Evolutionary conservation across 2,888 invertebrate species (phyloP).

Genomic region (Homarus gammarus): DNA sequence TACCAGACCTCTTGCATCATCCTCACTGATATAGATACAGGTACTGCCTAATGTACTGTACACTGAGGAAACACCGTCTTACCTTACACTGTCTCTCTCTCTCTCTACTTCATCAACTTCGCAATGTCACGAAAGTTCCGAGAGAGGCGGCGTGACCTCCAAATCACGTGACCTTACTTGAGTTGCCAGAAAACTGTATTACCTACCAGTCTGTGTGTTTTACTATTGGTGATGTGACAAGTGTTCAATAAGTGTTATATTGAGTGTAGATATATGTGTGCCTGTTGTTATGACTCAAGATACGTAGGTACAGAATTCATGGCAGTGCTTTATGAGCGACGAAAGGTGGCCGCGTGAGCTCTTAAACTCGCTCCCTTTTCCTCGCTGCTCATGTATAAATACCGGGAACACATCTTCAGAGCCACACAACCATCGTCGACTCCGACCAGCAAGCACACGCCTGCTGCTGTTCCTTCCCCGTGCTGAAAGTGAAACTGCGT

Average conservation of each 20-base stretch:
- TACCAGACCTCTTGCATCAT: too few species aligned
- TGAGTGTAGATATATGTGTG: too few species aligned
- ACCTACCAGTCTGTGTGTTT: too few species aligned
- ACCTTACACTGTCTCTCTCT: too few species aligned
- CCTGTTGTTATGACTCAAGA: too few species aligned
- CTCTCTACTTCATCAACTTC: too few species aligned
- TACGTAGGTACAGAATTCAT: not conserved
- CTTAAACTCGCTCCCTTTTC: not conserved
- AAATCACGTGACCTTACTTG: not conserved
- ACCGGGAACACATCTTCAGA: not conserved
- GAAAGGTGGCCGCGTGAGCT: not conserved
- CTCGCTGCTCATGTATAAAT: not conserved
- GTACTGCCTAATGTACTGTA: too few species aligned
- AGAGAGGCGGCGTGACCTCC: not conserved
- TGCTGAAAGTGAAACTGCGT: constrained; percentile 3
- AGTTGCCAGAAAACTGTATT: not conserved
- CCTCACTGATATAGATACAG: too few species aligned
- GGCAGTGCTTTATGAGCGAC: not conserved
- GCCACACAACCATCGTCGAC: constrained; percentile 1
- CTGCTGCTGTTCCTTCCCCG: not conserved
- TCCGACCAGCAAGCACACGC: not conserved
- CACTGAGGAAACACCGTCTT: too few species aligned
- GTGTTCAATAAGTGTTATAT: too few species aligned
- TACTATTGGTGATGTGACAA: too few species aligned
- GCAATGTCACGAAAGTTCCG: not conserved